Evolutionary conservation across 2,113 vertebrate genomes (phyloP), one percentile per base, ranked within the genome.

Genomic region (Mugil cephalus): DNA sequence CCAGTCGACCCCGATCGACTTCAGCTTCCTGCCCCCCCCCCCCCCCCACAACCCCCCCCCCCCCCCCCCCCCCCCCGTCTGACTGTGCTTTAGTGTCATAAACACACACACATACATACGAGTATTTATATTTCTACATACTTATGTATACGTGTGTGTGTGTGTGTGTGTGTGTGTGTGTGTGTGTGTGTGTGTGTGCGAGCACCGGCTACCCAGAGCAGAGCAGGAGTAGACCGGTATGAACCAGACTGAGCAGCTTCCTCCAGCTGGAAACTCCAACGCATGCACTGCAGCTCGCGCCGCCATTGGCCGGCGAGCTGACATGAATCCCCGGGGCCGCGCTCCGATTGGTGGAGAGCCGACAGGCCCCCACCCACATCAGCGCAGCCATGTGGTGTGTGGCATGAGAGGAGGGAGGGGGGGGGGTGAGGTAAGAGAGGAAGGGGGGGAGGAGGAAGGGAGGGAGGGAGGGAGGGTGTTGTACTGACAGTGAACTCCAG

Each of bases 171-270:
- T 58, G 38, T 30, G 17, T 7, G 53, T 10, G 59, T 18, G 66
- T 10, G 21, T 21, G 51, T 45, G 46, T 39, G 47, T n/a, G 18
- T 10, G 54, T 5, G n/a, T 18, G 48, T 60, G 21, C 18, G 69
- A 9, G 82, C 69, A 91, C 94, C 92, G 92, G 93, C 95, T 93
- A 83, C 80, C 87, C 91, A 56, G 79, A 95, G 64, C 73, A 69
- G 24, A 82, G 95, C 96, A 95, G 95, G 96, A 96, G 94, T 91
- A 95, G 96, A 98, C 97, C 96, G 95, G 97, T 95, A 95, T 95
- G 94, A 98, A 97, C 97, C 96, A 95, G 97, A 86, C 94, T 91
- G 86, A 96, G 94, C 96, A 94, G 96, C 94, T 75, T 93, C 93
- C 86, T 92, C 91, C 91, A 93, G 93, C 94, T 95, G 77, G 82